Conservation (phyloP, 2,113 vertebrate genomes). For the Gadus macrocephalus region DNA sequence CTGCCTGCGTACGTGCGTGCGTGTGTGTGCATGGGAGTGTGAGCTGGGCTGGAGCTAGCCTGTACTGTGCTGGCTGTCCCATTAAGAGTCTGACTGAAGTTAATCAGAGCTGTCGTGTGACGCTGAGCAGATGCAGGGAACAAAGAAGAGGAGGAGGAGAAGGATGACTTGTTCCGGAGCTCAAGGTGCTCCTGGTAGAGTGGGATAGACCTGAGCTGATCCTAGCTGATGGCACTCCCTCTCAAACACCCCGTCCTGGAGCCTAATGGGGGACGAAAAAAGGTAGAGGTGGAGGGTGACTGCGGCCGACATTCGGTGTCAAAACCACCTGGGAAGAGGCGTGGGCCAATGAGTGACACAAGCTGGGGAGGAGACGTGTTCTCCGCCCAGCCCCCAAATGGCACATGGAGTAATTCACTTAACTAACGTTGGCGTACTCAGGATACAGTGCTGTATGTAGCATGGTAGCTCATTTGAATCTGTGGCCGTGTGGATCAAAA, state of each 20-base stretch:
- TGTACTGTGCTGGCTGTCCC: conserved; percentile 58
- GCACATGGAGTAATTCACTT: conserved; percentile 71
- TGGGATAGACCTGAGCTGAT: conserved; percentile 69
- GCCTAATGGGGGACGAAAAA: conserved; percentile 69
- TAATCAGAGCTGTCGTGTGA: conserved; percentile 72
- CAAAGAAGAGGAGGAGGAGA: conserved; percentile 66
- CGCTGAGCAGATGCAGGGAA: conserved; percentile 70
- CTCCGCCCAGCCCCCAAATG: conserved; percentile 54
- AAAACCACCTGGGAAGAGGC: conserved; percentile 68
- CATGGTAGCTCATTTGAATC: conserved; percentile 42
- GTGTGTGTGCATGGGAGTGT: conserved; percentile 46
- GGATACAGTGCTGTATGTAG: conserved; percentile 34
- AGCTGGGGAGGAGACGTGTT: conserved; percentile 50
- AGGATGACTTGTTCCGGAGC: conserved; percentile 61
- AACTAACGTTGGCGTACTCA: conserved; percentile 58
- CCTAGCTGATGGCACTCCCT: conserved; percentile 65
- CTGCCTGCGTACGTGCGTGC: conserved; percentile 9
- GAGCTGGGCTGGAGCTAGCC: conserved; percentile 26
- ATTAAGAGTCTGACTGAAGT: conserved; percentile 71
- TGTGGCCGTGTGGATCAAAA: conserved; percentile 48
- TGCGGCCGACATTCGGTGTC: conserved; percentile 66
- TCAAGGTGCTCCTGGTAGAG: conserved; percentile 69
- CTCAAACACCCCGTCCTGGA: conserved; percentile 59
- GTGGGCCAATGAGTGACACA: conserved; percentile 66
- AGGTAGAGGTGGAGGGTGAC: conserved; percentile 62